Evolutionary conservation across 2,888 invertebrate genomes (phyloP), one percentile per base, ranked within the genome.

Genomic region (Euzophera pinguis): DNA sequence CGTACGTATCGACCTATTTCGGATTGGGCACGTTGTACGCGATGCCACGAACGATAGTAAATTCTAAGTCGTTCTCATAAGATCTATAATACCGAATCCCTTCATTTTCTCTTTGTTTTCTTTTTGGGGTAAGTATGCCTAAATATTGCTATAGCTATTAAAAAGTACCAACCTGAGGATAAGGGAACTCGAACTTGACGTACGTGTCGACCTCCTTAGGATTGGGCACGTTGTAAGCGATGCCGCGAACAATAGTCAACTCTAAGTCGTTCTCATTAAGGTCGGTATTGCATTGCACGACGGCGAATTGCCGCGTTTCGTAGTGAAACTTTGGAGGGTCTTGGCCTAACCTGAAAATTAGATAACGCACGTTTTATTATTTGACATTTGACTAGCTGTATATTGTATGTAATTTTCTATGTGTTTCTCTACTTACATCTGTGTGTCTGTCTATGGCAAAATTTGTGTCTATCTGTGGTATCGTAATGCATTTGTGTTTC

Each of bases 201-300:
- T 96, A 99, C 0, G 98, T 98, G 71, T 98, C 98, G 27, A 97
- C 92, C 56, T 98, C 97, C 73, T 95, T 95, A 0, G 97, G 94
- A 78, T 95, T 95, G 52, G 93, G 85, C 43, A 96, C 96, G 78
- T 93, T 94, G 84, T 96, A 97, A 64, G 96, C 96, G 56, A 98
- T 93, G 47, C 98, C 98, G 64, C 97, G 93, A 0, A 97, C 92
- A 57, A 98, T 93, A 16, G 92, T 93, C 62, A 99, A 87, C 88
- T 98, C 97, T 65, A 98, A 84, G 71, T 98, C 98, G 82, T 95
- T 96, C 77, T 98, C 98, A 41, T 94, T 95, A 58, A 99, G 91
- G 74, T 99, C 98, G n/a, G 97, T 96, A 77, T 96, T 97, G 84
- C 97, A 97, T 91, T 97, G 96, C 47, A 99, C 96, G 63, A 98